Conservation (phyloP, 1,140 invertebrate genomes). For the Ditylenchus dipsaci region DNA sequence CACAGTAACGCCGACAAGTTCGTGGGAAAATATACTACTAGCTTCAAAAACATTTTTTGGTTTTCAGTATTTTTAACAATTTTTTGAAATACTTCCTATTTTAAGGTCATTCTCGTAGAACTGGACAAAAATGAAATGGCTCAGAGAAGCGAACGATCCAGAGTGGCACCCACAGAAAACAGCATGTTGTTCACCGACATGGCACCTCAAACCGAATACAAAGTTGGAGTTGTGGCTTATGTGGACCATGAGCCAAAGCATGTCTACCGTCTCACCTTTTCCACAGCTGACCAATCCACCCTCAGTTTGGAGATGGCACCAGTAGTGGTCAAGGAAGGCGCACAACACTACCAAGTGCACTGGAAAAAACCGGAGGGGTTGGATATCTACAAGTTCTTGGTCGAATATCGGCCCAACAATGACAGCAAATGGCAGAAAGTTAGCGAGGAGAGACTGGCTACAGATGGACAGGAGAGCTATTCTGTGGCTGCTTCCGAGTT, state of each 20-base stretch:
- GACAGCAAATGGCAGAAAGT: constrained; percentile 49
- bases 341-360: constrained; percentile 43
- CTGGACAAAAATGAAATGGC: constrained; percentile 35
- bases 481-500: constrained; percentile 30
- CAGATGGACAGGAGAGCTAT: constrained; percentile 27
- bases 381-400: constrained; percentile 35
- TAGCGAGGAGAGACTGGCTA: constrained; percentile 28
- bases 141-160: constrained; percentile 42
- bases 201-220: constrained; percentile 47
- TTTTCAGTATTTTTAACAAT: too few relatives aligned
- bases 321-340: constrained; percentile 42
- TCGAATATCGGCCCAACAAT: constrained; percentile 52
- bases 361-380: constrained; percentile 41
- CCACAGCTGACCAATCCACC: constrained; percentile 28
- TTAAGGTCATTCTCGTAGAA: constrained; percentile 35
- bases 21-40: too few relatives aligned
- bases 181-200: constrained; percentile 46
- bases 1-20: too few relatives aligned
- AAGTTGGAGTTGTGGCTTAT: constrained; percentile 54
- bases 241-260: constrained; percentile 55
- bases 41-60: too few relatives aligned
- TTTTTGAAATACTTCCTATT: too few relatives aligned
- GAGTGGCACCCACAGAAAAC: constrained; percentile 37
- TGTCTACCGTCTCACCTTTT: constrained; percentile 41
- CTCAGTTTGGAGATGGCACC: constrained; percentile 39